Evolutionary conservation across 1,140 invertebrate species (phyloP).

Genomic region (Lethocerus indicus): DNA sequence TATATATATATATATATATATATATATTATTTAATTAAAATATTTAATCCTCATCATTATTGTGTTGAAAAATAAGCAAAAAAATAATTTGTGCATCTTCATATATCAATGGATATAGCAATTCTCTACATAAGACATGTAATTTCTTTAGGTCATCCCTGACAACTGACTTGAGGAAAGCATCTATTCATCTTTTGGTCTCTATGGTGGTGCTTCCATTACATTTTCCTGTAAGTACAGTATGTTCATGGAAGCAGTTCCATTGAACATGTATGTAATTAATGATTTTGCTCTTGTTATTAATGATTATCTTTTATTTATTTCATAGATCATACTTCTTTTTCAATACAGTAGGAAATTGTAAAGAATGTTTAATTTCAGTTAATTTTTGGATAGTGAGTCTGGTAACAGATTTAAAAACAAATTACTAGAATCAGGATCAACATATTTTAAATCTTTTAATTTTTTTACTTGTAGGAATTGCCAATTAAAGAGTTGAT

Average conservation of each 20-base stretch:
- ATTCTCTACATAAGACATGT: neutral
- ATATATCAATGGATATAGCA: neutral
- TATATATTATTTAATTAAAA: too few relatives aligned
- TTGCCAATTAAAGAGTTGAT: slow-evolving; percentile 55
- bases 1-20: too few relatives aligned
- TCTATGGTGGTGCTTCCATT: slow-evolving; percentile 79
- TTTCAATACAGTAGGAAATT: too few relatives aligned
- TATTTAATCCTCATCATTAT: too few relatives aligned
- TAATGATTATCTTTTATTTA: slow-evolving; percentile 1
- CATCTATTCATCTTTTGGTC: slow-evolving; percentile 76
- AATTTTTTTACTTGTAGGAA: slow-evolving; percentile 29
- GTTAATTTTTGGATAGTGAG: too few relatives aligned
- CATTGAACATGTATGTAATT: neutral
- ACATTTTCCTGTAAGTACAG: slow-evolving; percentile 56
- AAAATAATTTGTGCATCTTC: too few relatives aligned
- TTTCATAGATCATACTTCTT: too few relatives aligned
- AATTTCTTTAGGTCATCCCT: slow-evolving; percentile 13
- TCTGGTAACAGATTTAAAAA: too few relatives aligned
- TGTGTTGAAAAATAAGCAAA: too few relatives aligned
- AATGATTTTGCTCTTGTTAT: slow-evolving; percentile 2
- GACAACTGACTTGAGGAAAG: slow-evolving; percentile 58
- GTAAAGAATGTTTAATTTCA: too few relatives aligned
- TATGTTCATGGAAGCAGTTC: neutral
- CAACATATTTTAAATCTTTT: neutral
- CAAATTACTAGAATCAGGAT: neutral